These are phyloP conservation scores for Phyllopteryx taeniolatus DNA, from an alignment of 2,113 vertebrate genomes.

Conservation along the genomic window DNA sequence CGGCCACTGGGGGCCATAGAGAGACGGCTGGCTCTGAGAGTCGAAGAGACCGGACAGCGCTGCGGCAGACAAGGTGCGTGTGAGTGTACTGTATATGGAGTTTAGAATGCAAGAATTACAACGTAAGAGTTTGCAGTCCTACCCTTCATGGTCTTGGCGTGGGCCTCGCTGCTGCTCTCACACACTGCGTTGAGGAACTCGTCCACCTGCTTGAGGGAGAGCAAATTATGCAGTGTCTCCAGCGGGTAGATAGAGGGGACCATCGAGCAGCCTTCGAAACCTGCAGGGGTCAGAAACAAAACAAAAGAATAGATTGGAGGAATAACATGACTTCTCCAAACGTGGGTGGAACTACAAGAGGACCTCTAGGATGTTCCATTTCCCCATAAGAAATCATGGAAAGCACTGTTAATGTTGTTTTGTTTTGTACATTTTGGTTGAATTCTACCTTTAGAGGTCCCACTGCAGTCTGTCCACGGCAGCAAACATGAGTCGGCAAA, in stretches of 20 bases:
- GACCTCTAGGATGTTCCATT: neutral
- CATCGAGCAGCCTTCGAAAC: conserved; percentile 98
- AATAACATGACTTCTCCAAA: neutral
- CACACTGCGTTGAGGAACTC: conserved; percentile 87
- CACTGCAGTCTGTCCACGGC: neutral
- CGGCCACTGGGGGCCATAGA: conserved; percentile 77
- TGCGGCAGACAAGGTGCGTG: conserved; percentile 18
- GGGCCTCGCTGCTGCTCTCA: conserved; percentile 79
- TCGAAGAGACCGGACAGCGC: conserved; percentile 80
- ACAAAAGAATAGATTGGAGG: neutral
- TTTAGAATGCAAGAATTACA: no score
- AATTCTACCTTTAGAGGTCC: neutral
- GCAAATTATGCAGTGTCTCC: conserved; percentile 97
- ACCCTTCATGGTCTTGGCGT: conserved; percentile 82
- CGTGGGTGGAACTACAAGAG: neutral
- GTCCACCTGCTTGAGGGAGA: conserved; percentile 93
- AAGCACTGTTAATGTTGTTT: no score
- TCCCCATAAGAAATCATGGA: neutral
- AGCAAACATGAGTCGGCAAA: neutral
- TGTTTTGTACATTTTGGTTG: neutral
- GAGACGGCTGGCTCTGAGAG: conserved; percentile 80
- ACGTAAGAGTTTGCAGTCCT: conserved; percentile 9
- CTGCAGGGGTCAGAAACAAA: conserved; percentile 60
- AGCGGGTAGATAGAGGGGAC: conserved; percentile 95
- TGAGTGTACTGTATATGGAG: neutral